These are phyloP conservation scores for Apotomis capreana DNA, from an alignment of 2,888 invertebrate genomes.

Conservation along the genomic window DNA sequence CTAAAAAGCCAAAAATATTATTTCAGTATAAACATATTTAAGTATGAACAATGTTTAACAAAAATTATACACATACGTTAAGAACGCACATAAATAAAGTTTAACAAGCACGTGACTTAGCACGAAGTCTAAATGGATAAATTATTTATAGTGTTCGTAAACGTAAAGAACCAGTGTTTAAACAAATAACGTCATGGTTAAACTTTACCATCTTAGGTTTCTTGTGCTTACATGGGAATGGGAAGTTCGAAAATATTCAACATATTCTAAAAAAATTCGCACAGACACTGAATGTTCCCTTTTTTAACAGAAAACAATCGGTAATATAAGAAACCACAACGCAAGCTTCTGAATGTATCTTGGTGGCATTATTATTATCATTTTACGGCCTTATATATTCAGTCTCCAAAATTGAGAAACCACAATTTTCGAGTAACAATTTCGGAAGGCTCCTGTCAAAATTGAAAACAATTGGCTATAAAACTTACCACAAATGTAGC, in stretches of 20 bases:
- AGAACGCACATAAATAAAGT: too few relatives aligned
- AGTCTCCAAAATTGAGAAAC: slow-evolving; percentile 9
- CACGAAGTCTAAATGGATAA: background rate
- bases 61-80: too few relatives aligned
- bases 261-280: background rate
- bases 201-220: too few relatives aligned
- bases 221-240: too few relatives aligned
- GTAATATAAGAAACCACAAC: background rate
- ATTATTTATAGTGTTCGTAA: background rate
- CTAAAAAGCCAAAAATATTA: too few relatives aligned
- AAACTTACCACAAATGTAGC: slow-evolving; percentile 57
- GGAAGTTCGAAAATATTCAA: too few relatives aligned
- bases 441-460: slow-evolving; percentile 13
- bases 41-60: too few relatives aligned
- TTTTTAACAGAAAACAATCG: background rate
- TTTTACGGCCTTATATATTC: background rate
- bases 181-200: background rate
- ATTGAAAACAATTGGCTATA: slow-evolving; percentile 38
- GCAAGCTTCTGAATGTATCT: background rate
- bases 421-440: slow-evolving; percentile 18
- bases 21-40: too few relatives aligned
- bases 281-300: background rate
- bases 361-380: background rate
- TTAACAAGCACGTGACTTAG: slow-evolving; percentile 8
- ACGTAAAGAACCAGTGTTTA: background rate